Conservation (phyloP, 2,113 vertebrate genomes). For the Clinocottus analis region DNA sequence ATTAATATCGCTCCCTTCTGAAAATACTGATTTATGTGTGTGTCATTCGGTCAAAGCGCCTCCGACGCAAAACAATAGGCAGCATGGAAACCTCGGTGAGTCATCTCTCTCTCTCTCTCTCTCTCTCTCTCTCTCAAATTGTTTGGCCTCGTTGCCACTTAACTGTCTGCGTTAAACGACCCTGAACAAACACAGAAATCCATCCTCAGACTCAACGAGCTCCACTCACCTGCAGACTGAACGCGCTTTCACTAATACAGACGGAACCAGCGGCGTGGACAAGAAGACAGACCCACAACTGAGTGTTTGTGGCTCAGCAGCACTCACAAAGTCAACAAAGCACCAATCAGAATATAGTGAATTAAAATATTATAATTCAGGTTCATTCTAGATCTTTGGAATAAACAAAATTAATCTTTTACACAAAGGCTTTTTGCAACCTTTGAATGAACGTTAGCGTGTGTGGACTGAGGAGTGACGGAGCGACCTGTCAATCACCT, state of each 20-base stretch:
- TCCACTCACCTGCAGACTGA: background rate
- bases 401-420: background rate
- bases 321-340: background rate
- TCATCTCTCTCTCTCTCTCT: conserved; percentile 44
- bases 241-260: background rate
- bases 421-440: too few species aligned
- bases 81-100: conserved; percentile 64
- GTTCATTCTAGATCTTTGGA: background rate
- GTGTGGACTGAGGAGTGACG: too few species aligned
- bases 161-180: conserved; percentile 9
- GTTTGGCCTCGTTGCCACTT: conserved; percentile 1
- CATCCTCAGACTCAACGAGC: background rate
- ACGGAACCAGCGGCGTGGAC: background rate
- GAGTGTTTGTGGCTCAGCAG: background rate
- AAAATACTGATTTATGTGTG: conserved; percentile 28
- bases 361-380: background rate
- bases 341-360: background rate
- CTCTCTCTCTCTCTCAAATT: background rate
- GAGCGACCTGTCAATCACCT: too few species aligned
- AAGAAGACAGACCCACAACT: background rate
- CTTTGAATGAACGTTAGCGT: too few species aligned
- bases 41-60: conserved; percentile 39
- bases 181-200: conserved; percentile 14
- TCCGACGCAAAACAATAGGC: conserved; percentile 52
- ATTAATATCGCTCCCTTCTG: conserved; percentile 28